A percentile compares a stretch with the other conserved stretches of the same genome.
These are phyloP conservation scores for Zoroaster sp. DNA, from an alignment of 53 echinoderm and acorn worm genomes.

Conservation along the genomic window DNA sequence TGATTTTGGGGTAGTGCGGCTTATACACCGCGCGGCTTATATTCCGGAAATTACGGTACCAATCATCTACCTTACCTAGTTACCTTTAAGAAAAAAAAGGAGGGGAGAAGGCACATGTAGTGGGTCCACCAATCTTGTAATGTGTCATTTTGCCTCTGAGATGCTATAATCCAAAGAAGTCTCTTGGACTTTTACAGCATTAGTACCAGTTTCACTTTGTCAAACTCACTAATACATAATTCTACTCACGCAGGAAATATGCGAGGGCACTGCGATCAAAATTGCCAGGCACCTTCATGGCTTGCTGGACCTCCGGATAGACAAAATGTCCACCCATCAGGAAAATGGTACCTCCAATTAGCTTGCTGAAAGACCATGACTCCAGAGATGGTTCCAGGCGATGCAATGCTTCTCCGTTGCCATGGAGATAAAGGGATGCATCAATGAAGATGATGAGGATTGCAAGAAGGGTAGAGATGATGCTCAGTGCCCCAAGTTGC, in stretches of 20 bases:
- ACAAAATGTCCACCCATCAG: slow-evolving; percentile 47
- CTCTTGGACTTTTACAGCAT: no score
- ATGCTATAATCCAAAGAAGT: no score
- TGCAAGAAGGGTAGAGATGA: slow-evolving; percentile 20
- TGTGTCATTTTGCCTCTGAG: no score
- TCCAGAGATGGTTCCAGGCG: not conserved
- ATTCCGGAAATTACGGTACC: no score
- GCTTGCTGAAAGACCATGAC: slow-evolving; percentile 31
- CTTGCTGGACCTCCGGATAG: slow-evolving; percentile 48
- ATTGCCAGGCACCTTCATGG: slow-evolving; percentile 20
- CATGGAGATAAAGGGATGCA: slow-evolving; percentile 20
- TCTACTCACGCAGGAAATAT: slow-evolving; percentile 23
- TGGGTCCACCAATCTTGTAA: no score
- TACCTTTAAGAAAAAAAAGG: no score
- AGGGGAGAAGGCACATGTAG: no score
- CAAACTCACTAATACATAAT: no score
- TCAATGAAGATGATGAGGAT: slow-evolving; percentile 47
- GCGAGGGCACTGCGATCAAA: slow-evolving; percentile 38
- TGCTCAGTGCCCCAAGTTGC: slow-evolving; percentile 32
- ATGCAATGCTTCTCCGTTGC: slow-evolving; percentile 19
- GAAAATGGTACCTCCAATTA: slow-evolving; percentile 38
- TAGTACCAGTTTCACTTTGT: no score
- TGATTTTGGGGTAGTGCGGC: no score
- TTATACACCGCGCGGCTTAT: no score
- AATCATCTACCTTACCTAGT: no score